These are phyloP conservation scores for Haemorhous mexicanus DNA, from an alignment of 2,113 vertebrate species.

Conservation along the genomic window DNA sequence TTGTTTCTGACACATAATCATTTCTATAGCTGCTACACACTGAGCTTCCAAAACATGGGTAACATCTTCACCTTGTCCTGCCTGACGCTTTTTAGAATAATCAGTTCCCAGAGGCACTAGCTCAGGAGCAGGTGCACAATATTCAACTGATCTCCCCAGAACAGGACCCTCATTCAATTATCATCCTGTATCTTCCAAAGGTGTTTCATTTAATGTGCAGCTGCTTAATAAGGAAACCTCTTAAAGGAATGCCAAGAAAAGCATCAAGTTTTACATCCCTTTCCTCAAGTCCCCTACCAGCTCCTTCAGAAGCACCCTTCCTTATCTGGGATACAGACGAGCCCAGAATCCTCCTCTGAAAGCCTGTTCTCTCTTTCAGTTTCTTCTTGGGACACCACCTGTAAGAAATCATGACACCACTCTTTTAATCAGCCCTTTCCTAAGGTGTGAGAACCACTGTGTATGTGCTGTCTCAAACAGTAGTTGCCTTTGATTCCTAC, in stretches of 20 bases:
- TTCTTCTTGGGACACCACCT: background rate
- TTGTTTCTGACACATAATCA: background rate
- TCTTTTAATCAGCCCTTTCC: background rate
- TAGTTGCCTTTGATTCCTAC: background rate
- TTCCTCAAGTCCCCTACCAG: background rate
- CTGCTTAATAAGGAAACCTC: background rate
- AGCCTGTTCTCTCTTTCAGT: background rate
- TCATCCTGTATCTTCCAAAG: background rate
- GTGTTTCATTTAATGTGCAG: background rate
- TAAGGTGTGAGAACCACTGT: background rate
- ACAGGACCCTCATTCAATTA: background rate
- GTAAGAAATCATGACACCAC: fast-evolving
- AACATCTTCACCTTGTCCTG: background rate
- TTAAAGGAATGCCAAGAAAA: background rate
- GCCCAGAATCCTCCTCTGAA: background rate
- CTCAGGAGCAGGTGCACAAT: background rate
- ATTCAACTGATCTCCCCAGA: background rate
- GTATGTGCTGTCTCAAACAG: background rate
- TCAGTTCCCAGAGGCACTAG: background rate
- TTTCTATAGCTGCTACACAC: background rate
- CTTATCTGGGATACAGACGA: background rate
- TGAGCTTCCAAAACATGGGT: background rate
- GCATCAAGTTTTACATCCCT: background rate
- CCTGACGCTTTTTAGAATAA: background rate
- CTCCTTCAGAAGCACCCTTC: background rate